Evolutionary conservation across 2,888 invertebrate species (phyloP).

Genomic region (Hydraecia micacea): DNA sequence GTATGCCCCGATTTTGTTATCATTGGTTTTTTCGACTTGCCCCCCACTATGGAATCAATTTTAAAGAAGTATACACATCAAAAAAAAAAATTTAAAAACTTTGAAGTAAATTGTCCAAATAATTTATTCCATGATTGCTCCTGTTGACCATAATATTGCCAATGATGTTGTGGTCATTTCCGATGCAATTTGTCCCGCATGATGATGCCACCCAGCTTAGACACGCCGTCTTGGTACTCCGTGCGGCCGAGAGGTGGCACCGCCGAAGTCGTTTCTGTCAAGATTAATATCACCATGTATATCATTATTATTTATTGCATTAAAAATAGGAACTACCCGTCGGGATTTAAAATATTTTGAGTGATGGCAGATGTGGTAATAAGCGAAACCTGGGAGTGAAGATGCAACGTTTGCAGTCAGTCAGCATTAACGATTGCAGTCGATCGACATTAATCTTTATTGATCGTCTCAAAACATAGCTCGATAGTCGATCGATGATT

Average conservation of each 20-base stretch:
- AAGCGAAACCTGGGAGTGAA: background rate
- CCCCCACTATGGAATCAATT: too few relatives aligned
- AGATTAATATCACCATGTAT: background rate
- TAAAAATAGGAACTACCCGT: background rate
- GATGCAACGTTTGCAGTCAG: background rate
- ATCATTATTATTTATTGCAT: background rate
- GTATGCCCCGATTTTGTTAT: too few relatives aligned
- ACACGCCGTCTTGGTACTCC: slow-evolving; percentile 92
- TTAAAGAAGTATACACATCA: too few relatives aligned
- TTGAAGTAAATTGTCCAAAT: background rate
- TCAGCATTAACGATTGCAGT: background rate
- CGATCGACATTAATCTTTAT: background rate
- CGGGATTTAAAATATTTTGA: background rate
- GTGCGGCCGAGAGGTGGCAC: slow-evolving; percentile 88
- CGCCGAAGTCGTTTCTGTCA: slow-evolving; percentile 83
- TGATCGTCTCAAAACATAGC: background rate
- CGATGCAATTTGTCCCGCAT: slow-evolving; percentile 91
- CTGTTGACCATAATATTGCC: background rate
- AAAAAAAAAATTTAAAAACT: background rate
- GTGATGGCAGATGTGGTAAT: background rate
- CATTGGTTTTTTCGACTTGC: too few relatives aligned
- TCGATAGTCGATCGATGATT: background rate
- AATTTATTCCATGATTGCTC: slow-evolving; percentile 39
- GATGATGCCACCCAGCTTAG: slow-evolving; percentile 91
- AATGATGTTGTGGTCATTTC: slow-evolving; percentile 58